phyloP scores from a whole-genome alignment of 2,888 invertebrate species.

The Agrotis segetum region DNA sequence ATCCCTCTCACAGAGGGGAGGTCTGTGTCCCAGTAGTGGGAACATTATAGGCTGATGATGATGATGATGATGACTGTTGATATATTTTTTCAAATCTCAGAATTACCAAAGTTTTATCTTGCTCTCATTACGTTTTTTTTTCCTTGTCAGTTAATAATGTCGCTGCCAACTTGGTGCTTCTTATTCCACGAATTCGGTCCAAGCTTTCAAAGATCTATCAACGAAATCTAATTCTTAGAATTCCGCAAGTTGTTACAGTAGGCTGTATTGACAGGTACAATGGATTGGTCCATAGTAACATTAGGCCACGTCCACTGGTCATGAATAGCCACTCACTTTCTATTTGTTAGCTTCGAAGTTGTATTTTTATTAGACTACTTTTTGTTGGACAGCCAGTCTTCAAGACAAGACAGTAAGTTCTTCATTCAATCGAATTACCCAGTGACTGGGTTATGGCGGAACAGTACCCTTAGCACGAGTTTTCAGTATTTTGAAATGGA shows the following conservation, averaged over 20 bases:
- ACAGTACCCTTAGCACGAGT: too few relatives aligned
- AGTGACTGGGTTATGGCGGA: too few relatives aligned
- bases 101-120: background rate
- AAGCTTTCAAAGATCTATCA: conserved; percentile 9
- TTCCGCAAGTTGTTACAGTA: conserved; percentile 8
- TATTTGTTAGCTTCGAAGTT: conserved; percentile 20
- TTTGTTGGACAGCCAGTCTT: too few relatives aligned
- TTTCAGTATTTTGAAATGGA: too few relatives aligned
- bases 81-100: background rate
- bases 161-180: background rate
- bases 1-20: too few relatives aligned
- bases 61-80: too few relatives aligned
- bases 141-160: background rate
- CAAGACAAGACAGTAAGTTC: too few relatives aligned
- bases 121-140: background rate
- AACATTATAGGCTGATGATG: too few relatives aligned
- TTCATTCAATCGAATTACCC: too few relatives aligned
- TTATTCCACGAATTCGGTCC: background rate
- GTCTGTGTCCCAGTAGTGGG: too few relatives aligned
- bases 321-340: conserved; percentile 37
- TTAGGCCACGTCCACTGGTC: conserved; percentile 30
- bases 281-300: conserved; percentile 40
- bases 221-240: conserved; percentile 27
- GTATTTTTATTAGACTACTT: conserved; percentile 23
- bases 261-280: conserved; percentile 32